Base-by-base conservation (phyloP, 2,797 vertebrate genomes). In the Paramormyrops hopkinsi region DNA sequence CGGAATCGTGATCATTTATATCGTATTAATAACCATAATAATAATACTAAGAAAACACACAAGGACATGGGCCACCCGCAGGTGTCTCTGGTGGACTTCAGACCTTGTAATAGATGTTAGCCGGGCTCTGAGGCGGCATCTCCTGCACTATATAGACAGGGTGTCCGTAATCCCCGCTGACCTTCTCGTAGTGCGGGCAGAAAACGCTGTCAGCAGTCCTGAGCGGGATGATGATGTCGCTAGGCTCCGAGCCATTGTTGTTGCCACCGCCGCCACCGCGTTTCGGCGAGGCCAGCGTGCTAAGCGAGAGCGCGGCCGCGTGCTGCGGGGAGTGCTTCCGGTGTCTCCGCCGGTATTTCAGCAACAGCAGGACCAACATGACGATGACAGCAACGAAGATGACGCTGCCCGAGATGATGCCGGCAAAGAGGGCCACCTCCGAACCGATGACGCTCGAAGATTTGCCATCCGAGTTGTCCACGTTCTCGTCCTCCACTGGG, bases 111-210 rank as follows among this genome's bases (percentile, higher is more conserved):
- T 99, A 99, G 95, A 99, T 99, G 96, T 99, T 99, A 92, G 98
- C 98, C 2, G 98, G 98, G 92, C 98, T 99, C 95, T 99, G 98
- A 62, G 98, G 98, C 2, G 98, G 98, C 98, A 99, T 99, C 95
- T 99, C 98, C 95, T 99, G 98, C 46, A 99, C 98, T 90, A 99
- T 99, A 96, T 99, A 99, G 94, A 99, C 98, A 0, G 98, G 98
- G 95, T 99, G 98, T 94, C 98, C 98, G 90, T 99, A 99, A 94
- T 99, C 98, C 46, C 98, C 98, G 92, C 98, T 99, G 92, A 99
- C 98, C 94, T 99, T 99, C 96, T 99, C 98, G 91, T 99, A 99
- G 95, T 99, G 98, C 8, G 98, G 98, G 93, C 98, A 99, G 97
- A 99, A 99, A 90, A 98, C 98, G 93, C 98, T 98, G 97, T 99